Evolutionary conservation across 2,113 vertebrate genomes (phyloP).

Genomic region (Protobothrops mucrosquamatus): DNA sequence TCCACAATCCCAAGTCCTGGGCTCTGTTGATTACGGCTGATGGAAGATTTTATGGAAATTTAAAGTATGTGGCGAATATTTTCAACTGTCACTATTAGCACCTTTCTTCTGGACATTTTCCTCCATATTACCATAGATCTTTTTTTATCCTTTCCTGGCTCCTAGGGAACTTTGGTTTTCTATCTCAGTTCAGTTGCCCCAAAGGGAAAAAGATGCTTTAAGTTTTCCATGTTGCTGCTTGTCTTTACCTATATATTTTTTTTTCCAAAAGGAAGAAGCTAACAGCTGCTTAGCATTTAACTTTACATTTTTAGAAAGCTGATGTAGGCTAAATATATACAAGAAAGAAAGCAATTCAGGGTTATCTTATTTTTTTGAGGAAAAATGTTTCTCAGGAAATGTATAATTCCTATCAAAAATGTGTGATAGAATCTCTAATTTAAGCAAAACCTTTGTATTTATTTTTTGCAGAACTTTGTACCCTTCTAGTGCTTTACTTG

Average conservation of each 20-base stretch:
- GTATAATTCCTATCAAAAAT: background rate
- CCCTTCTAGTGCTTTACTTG: background rate
- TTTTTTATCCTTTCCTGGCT: background rate
- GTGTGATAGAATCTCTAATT: background rate
- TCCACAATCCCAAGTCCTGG: background rate
- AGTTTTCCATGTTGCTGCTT: background rate
- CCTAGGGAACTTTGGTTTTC: background rate
- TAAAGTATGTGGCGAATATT: background rate
- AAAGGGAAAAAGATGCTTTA: background rate
- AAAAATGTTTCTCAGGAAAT: background rate
- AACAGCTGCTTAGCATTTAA: background rate
- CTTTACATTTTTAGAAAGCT: background rate
- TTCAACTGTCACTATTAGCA: background rate
- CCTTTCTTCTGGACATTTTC: no score
- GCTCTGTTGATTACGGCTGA: background rate
- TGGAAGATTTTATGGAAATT: background rate
- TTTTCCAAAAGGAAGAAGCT: background rate
- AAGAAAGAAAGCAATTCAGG: background rate
- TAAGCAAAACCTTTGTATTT: background rate
- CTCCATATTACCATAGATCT: background rate
- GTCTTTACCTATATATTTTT: background rate
- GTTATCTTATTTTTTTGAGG: background rate
- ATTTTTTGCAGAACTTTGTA: background rate
- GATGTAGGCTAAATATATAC: background rate
- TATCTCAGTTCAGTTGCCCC: background rate